phyloP scores from a whole-genome alignment of 2,113 vertebrate species.

The Phyllostomus hastatus region DNA sequence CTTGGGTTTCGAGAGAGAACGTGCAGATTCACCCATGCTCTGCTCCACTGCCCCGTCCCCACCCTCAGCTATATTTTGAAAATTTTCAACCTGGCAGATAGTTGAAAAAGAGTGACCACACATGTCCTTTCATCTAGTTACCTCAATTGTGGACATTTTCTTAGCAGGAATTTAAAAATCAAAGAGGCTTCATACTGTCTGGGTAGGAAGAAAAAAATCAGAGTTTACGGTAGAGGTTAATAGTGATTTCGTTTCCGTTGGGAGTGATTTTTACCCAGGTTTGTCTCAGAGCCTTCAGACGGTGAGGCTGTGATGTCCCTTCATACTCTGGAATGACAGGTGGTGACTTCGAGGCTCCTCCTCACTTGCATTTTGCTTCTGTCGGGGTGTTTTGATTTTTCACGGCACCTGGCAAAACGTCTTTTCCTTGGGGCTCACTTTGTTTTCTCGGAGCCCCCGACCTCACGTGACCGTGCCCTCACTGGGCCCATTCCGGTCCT shows the following conservation, averaged over 20 bases:
- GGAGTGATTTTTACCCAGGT: not conserved
- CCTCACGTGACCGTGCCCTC: rapidly evolving
- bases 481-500: not conserved
- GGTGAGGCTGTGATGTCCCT: rapidly evolving
- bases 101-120: not conserved
- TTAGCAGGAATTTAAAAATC: not conserved
- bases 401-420: not conserved
- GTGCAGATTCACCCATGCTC: not conserved
- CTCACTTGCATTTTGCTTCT: not conserved
- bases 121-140: not conserved
- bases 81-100: not conserved
- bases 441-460: not conserved
- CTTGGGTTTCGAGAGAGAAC: not conserved
- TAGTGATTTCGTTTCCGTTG: not conserved
- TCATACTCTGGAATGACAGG: not conserved
- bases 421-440: not conserved
- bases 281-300: not conserved
- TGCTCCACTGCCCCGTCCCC: not conserved
- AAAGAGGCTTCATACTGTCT: not conserved
- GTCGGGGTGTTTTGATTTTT: not conserved
- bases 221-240: not conserved
- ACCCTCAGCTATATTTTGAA: not conserved
- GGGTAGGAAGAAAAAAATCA: not conserved
- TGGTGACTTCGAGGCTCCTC: not conserved
- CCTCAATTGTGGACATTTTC: not conserved